A percentile compares a stretch with the other conserved stretches of the same genome.
Evolutionary conservation across 1,140 invertebrate genomes (phyloP).

Genomic region (Rhopalosiphum maidis): DNA sequence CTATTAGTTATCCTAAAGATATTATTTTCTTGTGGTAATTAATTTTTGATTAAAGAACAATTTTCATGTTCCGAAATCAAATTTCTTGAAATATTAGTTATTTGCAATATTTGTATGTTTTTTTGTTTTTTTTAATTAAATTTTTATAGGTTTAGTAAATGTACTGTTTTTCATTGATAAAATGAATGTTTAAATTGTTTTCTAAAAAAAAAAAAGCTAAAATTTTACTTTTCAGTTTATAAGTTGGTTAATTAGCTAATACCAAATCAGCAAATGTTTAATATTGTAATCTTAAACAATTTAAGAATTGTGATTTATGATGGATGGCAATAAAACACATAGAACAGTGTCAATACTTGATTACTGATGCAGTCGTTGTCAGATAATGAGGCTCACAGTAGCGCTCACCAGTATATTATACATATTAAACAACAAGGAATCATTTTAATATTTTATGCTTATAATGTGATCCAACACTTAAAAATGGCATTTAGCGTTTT

Average conservation of each 20-base stretch:
- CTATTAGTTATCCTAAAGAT: background rate
- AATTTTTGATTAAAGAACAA: background rate
- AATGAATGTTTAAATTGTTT: background rate
- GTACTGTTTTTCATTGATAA: slow-evolving; percentile 15
- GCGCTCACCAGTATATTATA: no score
- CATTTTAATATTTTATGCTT: no score
- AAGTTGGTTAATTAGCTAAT: background rate
- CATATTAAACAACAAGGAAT: no score
- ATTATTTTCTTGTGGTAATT: background rate
- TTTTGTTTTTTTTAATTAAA: background rate
- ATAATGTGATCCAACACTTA: background rate
- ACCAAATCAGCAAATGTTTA: no score
- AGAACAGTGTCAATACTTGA: background rate
- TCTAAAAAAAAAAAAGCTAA: background rate
- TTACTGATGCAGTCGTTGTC: background rate
- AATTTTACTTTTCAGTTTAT: background rate
- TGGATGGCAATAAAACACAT: no score
- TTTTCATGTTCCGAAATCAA: background rate
- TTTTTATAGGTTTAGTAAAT: background rate
- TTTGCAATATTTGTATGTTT: slow-evolving; percentile 41
- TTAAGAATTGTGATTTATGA: no score
- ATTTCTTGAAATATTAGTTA: background rate
- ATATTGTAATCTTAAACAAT: no score
- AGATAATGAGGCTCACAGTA: background rate
- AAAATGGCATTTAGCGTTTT: background rate